A percentile compares a stretch with the other conserved stretches of the same genome.
phyloP scores from a whole-genome alignment of 2,113 vertebrate genomes.

The Gambusia holbrooki region DNA sequence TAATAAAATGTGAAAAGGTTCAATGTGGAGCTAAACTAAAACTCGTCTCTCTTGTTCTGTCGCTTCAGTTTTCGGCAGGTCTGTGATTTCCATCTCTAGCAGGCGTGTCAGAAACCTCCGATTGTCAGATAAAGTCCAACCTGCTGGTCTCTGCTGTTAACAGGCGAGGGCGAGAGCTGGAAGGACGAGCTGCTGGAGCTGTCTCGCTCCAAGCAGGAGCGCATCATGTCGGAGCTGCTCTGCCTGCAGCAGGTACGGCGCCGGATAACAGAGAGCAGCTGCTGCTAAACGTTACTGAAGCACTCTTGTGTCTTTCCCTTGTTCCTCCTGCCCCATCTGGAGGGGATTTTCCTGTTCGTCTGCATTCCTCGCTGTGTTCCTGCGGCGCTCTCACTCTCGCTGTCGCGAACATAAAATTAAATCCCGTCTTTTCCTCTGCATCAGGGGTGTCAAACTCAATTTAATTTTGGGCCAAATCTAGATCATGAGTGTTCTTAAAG shows the following conservation, averaged over 20 bases:
- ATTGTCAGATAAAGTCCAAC: neutral
- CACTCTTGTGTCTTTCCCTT: constrained; percentile 27
- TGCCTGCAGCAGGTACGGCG: constrained; percentile 82
- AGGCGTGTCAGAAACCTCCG: neutral
- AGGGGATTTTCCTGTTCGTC: constrained; percentile 54
- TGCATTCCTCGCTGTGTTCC: constrained; percentile 43
- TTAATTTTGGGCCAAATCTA: too few relatives aligned
- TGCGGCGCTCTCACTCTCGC: neutral
- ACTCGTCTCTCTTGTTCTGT: neutral
- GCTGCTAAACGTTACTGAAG: too few relatives aligned
- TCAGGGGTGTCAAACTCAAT: too few relatives aligned
- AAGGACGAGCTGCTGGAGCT: constrained; percentile 86
- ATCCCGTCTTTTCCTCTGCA: too few relatives aligned
- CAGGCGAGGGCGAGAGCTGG: constrained; percentile 85
- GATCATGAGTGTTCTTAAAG: too few relatives aligned
- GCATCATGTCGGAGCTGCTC: constrained; percentile 81
- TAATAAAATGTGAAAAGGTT: too few relatives aligned
- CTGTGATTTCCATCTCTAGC: neutral
- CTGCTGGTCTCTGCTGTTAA: constrained; percentile 7
- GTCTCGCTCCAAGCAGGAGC: constrained; percentile 85
- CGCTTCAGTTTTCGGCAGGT: neutral
- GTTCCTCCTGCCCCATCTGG: constrained; percentile 16
- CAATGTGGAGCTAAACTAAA: too few relatives aligned
- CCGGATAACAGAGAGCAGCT: neutral
- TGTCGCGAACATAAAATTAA: neutral